Percentiles rank a stretch among this genome's conserved stretches.
Conservation (phyloP, 2,113 vertebrate species). For the Ahaetulla prasina region DNA sequence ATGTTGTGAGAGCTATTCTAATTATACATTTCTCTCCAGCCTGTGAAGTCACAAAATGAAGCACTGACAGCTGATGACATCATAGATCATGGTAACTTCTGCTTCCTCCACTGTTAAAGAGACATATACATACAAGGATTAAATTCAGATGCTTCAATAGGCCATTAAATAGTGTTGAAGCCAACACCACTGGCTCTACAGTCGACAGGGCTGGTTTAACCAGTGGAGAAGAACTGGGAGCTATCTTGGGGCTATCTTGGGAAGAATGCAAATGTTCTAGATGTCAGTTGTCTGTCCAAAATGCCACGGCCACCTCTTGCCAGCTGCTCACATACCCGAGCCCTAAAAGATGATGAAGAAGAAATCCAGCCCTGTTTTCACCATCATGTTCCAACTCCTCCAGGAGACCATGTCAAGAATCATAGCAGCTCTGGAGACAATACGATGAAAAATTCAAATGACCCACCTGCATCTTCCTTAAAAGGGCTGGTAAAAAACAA, state of each 20-base stretch:
- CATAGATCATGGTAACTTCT: conserved; percentile 29
- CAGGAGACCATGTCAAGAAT: not conserved
- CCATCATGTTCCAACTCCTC: not conserved
- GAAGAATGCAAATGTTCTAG: conserved; percentile 3
- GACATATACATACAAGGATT: not conserved
- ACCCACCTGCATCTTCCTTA: not conserved
- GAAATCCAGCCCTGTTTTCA: conserved; percentile 1
- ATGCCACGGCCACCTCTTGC: conserved; percentile 1
- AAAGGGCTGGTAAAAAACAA: not conserved
- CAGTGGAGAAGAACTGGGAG: not conserved
- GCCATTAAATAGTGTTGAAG: not conserved
- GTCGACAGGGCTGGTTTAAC: not conserved
- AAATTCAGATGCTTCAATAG: conserved; percentile 13
- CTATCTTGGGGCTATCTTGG: not conserved
- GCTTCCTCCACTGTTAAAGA: not conserved
- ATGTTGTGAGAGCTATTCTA: not conserved
- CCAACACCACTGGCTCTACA: not conserved
- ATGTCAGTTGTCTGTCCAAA: not conserved
- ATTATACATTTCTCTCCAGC: not conserved
- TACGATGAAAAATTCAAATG: conserved; percentile 4
- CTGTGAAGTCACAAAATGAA: not conserved
- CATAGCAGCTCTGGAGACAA: not conserved
- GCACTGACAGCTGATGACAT: conserved; percentile 32
- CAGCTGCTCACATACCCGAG: conserved; percentile 20
- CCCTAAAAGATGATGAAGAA: not conserved